Evolutionary conservation across 2,797 vertebrate species (phyloP), one percentile per base, ranked within the genome.

Genomic region (Anguilla marmorata): DNA sequence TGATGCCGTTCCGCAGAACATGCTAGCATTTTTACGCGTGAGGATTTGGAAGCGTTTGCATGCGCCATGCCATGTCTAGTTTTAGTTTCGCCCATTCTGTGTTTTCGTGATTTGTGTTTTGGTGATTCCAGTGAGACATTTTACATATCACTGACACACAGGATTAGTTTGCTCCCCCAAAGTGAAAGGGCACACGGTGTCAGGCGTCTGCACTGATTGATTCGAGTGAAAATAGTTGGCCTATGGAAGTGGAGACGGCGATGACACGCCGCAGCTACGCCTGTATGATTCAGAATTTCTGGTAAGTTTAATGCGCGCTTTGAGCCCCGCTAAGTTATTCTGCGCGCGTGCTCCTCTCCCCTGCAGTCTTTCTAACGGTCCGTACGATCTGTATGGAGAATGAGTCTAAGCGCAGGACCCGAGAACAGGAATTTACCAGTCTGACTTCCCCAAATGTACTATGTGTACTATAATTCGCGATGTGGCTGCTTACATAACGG

Each of bases 401-500:
- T 89, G 85, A 88, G 89, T 89, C 89, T 88, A 89, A 91, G 87
- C 86, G 58, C 72, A 80, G 76, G 74, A 88, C 82, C 83, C 54
- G 87, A 60, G 41, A 83, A 76, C 48, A 66, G 82, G 48, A n/a
- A 76, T 69, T n/a, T 27, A 76, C 60, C 56, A 24, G 69, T 52
- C 86, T 52, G 74, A 50, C 21, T 86, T 69, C 76, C 56, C 87
- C 58, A 83, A 63, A 87, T 87, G 63, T 19, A 63, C 84, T 58
- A 84, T 63, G 24, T 37, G 21, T 50, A 80, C 82, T 80, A 48
- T 56, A 58, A 74, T 87, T 83, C 86, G 33, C 86, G 60, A 63
- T 69, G 86, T 89, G 80, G 90, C 86, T 90, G 88, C 89, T 88
- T 88, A 88, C 89, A 88, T 92, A 88, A 90, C 74, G 88, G 89